Evolutionary conservation across 2,888 invertebrate genomes (phyloP).

Genomic region (Xanthorhoe spadicearia): DNA sequence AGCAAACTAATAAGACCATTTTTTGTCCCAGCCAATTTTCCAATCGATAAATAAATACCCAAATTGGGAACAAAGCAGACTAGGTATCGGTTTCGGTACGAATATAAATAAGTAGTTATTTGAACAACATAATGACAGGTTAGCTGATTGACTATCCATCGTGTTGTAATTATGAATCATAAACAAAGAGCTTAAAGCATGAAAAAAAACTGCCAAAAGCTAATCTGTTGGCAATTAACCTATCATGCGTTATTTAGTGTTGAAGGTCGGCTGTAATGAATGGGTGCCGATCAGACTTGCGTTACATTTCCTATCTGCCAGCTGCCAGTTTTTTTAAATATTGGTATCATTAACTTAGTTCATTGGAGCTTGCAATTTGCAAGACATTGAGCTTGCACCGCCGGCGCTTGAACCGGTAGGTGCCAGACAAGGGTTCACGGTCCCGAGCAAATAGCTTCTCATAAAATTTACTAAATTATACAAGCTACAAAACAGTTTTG

Average conservation of each 20-base stretch:
- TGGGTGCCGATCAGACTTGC: constrained; percentile 51
- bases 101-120: constrained; percentile 78
- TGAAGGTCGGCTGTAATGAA: constrained; percentile 74
- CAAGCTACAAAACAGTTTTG: constrained; percentile 21
- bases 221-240: constrained; percentile 82
- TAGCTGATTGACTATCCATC: constrained; percentile 74
- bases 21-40: constrained; percentile 61
- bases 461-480: constrained; percentile 25
- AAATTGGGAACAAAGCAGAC: constrained; percentile 54
- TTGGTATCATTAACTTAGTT: constrained; percentile 30
- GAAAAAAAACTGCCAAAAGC: constrained; percentile 79
- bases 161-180: constrained; percentile 81
- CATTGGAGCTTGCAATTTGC: constrained; percentile 12
- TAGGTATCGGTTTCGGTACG: constrained; percentile 61
- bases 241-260: constrained; percentile 77
- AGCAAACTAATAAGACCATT: constrained; percentile 59
- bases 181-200: constrained; percentile 71
- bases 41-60: constrained; percentile 72
- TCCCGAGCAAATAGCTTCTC: constrained; percentile 20
- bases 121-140: constrained; percentile 81
- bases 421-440: constrained; percentile 30
- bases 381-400: constrained; percentile 8
- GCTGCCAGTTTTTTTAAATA: constrained; percentile 56
- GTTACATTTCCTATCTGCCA: constrained; percentile 60
- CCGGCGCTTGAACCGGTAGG: constrained; percentile 32